Base-by-base conservation (phyloP, 2,113 vertebrate genomes). In the Aphyosemion australe region DNA sequence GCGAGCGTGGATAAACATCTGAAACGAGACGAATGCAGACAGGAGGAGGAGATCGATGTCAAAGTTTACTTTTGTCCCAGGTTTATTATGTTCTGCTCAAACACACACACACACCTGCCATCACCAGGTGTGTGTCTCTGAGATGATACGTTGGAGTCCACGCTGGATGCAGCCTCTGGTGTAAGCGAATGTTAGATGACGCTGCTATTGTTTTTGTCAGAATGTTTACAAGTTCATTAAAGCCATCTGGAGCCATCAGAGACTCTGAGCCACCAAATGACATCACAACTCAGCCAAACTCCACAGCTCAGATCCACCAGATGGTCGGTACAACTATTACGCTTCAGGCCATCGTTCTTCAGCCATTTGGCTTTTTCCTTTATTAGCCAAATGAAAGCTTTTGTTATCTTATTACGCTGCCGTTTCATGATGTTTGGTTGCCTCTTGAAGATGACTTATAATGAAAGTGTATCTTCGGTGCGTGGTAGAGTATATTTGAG, bases 231-330 rank as follows among this genome's bases (percentile, higher is more conserved):
- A 18, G 20, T 41, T 55, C 18, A 54, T 63, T 59, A 32, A 45
- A 67, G 19, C 66, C 64, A 78, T 78, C 64, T 61, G 69, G 51
- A 70, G 10, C 16, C 51, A 47, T 56, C n/a, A 21, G n/a, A 63
- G 34, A 71, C 16, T 6, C 48, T 1, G 6, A 74, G 37, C 15
- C 39, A 53, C 42, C 39, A 32, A 20, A 53, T 48, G n/a, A 13
- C 26, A 37, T 21, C 14, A 42, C 42, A 54, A 48, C 32, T 63
- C 31, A 62, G 59, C 47, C 59, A 68, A 55, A 59, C 34, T 52
- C 55, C 31, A 41, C 46, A 45, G 47, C 41, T 15, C 32, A 42
- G 19, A 41, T 58, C 13, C 13, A 11, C 58, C 76, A 78, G 79
- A 58, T 50, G 59, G 63, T 54, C 32, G 4, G 20, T 41, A 15